Percentiles rank a stretch among this genome's conserved stretches.
These are phyloP conservation scores for Atherinomorus stipes DNA, from an alignment of 2,113 vertebrate genomes.

Conservation along the genomic window DNA sequence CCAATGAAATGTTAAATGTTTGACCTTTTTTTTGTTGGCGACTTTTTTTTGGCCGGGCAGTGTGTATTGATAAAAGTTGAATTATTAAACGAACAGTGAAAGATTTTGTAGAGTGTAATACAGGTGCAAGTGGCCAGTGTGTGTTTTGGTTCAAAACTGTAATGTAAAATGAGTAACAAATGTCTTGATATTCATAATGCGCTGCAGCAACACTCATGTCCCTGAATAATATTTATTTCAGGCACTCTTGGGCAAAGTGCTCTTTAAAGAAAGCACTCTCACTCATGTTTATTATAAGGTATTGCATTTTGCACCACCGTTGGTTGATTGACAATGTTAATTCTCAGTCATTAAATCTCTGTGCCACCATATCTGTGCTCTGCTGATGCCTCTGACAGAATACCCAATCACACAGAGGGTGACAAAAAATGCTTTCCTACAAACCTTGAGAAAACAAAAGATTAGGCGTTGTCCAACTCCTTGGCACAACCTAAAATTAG, in stretches of 20 bases:
- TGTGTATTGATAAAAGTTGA: slow-evolving; percentile 5
- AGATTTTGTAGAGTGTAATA: not conserved
- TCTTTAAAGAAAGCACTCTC: not conserved
- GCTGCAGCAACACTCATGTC: not conserved
- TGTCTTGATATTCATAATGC: slow-evolving; percentile 4
- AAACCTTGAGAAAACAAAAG: not conserved
- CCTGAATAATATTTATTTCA: not conserved
- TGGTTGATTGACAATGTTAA: not conserved
- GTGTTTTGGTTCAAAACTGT: slow-evolving; percentile 6
- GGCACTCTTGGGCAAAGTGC: not conserved
- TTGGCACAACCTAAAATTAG: not conserved
- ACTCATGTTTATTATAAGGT: not conserved
- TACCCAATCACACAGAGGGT: not conserved
- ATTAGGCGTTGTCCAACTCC: not conserved
- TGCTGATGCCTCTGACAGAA: not conserved
- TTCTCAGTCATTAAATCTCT: not conserved
- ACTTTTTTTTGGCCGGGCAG: no score
- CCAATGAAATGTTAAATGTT: no score
- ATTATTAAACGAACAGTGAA: no score
- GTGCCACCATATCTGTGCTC: not conserved
- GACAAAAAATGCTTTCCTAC: not conserved
- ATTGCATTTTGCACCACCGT: not conserved
- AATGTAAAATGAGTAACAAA: slow-evolving; percentile 8
- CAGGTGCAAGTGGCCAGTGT: not conserved
- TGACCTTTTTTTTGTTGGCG: no score